A percentile compares a stretch with the other conserved stretches of the same genome.
Conservation (phyloP, 1,140 invertebrate genomes). For the Diprion similis region DNA sequence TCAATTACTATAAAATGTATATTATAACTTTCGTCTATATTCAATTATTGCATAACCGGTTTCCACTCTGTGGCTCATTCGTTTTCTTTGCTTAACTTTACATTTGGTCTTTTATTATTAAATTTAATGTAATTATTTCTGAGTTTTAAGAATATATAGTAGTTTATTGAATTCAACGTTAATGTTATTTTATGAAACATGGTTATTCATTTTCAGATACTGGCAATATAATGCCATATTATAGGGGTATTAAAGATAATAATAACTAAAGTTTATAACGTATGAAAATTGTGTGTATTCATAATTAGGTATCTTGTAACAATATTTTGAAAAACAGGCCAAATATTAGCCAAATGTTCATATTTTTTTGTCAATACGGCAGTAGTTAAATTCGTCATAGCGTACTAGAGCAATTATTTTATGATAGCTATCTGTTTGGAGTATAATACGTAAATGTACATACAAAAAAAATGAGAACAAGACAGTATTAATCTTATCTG, state of each 20-base stretch:
- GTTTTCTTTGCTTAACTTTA: neutral
- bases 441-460: too few relatives aligned
- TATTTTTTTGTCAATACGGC: neutral
- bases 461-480: too few relatives aligned
- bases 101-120: neutral
- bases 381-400: neutral
- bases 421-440: too few relatives aligned
- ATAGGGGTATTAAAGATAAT: too few relatives aligned
- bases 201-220: neutral
- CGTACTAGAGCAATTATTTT: too few relatives aligned
- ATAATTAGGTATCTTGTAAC: too few relatives aligned
- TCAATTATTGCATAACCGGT: neutral
- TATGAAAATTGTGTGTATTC: too few relatives aligned
- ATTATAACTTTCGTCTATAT: neutral
- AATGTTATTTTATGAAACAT: neutral
- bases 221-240: too few relatives aligned
- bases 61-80: neutral
- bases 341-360: neutral
- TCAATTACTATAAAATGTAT: slow-evolving; percentile 1
- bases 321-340: neutral
- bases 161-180: neutral
- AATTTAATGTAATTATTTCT: neutral
- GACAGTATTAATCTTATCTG: too few relatives aligned
- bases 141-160: neutral
- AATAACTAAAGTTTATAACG: too few relatives aligned